These are phyloP conservation scores for Nomada flava DNA, from an alignment of 2,888 invertebrate genomes.

Conservation along the genomic window DNA sequence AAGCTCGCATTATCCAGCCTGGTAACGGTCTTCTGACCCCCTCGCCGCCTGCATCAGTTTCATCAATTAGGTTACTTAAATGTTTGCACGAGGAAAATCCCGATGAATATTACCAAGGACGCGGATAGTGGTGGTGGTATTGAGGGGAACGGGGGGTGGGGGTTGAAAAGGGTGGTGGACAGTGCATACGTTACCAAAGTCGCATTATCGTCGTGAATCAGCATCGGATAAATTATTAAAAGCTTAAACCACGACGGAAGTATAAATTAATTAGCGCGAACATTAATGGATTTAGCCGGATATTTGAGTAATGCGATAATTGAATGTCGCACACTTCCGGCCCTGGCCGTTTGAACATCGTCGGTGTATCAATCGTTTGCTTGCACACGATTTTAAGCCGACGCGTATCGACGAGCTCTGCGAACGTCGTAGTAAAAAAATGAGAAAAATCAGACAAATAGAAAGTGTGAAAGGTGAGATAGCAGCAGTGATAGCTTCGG, in stretches of 20 bases:
- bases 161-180: background rate
- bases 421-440: background rate
- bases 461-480: background rate
- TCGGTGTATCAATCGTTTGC: constrained; percentile 26
- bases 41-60: constrained; percentile 19
- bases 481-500: too few species aligned
- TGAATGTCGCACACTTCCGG: constrained; percentile 30
- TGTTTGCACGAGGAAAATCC: constrained; percentile 55
- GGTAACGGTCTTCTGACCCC: background rate
- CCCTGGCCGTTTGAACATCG: constrained; percentile 11
- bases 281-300: constrained; percentile 47
- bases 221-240: constrained; percentile 56
- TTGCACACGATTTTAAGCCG: constrained; percentile 5
- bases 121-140: background rate
- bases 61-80: constrained; percentile 59
- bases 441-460: background rate
- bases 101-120: constrained; percentile 44
- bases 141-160: background rate
- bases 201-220: constrained; percentile 45
- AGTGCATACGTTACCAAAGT: constrained; percentile 44
- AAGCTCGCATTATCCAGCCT: constrained; percentile 32
- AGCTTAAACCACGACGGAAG: constrained; percentile 53
- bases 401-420: background rate
- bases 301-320: constrained; percentile 51
- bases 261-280: constrained; percentile 58